Percentiles rank a stretch among this genome's conserved stretches.
Conservation (phyloP, 1,140 invertebrate genomes). For the Lordiphosa mommai region DNA sequence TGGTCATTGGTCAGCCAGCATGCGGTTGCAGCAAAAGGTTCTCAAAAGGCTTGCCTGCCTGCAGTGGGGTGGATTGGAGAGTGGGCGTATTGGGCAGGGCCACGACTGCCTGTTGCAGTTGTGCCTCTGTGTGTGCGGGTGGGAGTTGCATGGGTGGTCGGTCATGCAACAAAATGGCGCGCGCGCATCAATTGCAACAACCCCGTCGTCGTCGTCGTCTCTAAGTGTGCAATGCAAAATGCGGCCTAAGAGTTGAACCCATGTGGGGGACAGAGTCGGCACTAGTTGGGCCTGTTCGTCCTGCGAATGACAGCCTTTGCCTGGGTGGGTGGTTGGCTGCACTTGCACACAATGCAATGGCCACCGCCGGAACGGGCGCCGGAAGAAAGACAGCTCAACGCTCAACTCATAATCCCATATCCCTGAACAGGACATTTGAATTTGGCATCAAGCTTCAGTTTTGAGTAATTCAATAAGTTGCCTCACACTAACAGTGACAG, state of each 20-base stretch:
- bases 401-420: constrained; percentile 57
- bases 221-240: constrained; percentile 15
- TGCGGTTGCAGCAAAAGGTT: constrained; percentile 16
- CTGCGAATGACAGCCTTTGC: constrained; percentile 38
- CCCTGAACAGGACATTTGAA: no score
- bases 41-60: background rate
- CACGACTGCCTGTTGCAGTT: constrained; percentile 8
- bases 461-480: constrained; percentile 40
- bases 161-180: constrained; percentile 28
- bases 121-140: background rate
- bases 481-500: background rate
- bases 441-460: constrained; percentile 15
- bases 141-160: background rate
- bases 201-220: no score
- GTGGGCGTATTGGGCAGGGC: background rate
- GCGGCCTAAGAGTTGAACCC: background rate
- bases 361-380: no score
- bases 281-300: background rate
- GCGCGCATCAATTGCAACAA: constrained; percentile 42
- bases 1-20: constrained; percentile 6
- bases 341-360: no score
- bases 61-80: background rate
- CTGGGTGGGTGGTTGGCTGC: no score
- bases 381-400: no score
- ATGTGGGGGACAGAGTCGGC: background rate